Base-by-base conservation (phyloP, 2,113 vertebrate genomes). In the Struthio camelus region DNA sequence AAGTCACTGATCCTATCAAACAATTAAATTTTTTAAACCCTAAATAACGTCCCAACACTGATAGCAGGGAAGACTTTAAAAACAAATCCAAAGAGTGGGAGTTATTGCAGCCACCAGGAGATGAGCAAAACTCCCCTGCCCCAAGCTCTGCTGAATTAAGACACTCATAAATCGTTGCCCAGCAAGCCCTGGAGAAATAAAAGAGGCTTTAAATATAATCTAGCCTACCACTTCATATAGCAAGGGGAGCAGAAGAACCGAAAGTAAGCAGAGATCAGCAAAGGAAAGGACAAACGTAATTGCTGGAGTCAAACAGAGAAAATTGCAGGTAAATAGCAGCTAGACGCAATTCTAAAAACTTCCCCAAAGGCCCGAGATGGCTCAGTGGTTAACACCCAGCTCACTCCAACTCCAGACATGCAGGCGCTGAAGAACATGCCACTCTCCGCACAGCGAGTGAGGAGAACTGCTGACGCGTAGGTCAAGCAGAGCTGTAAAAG, bases 121-220 rank as follows among this genome's bases (percentile, higher is more conserved):
- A 32, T 0, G 2, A 88, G n/a, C 19, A 56, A 65, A 62, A 65
- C 85, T 90, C 42, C 59, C 42, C 38, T 64, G 64, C 77, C 80
- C 87, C 87, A 56, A 58, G 89, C 82, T 36, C n/a, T n/a, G n/a
- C 11, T 34, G 84, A 95, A 92, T 90, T 90, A 96, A 95, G 96
- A 83, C 51, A 14, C 81, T 94, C 82, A 56, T 85, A 97, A 97
- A 95, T 96, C 91, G 77, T 42, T 81, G 87, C 80, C 96, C 89
- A 87, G 84, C 73, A 82, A 93, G 62, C 95, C 93, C 95, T 93
- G 72, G 91, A 96, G 96, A 97, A 97, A 97, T 96, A 93, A 97
- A 64, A 90, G 91, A 67, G 59, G 91, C 59, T 96, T 96, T 97
- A 87, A 91, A 70, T 84, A 95, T 94, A 91, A 94, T 71, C 93